phyloP scores from a whole-genome alignment of 2,888 invertebrate genomes.

The Mamestra brassicae region DNA sequence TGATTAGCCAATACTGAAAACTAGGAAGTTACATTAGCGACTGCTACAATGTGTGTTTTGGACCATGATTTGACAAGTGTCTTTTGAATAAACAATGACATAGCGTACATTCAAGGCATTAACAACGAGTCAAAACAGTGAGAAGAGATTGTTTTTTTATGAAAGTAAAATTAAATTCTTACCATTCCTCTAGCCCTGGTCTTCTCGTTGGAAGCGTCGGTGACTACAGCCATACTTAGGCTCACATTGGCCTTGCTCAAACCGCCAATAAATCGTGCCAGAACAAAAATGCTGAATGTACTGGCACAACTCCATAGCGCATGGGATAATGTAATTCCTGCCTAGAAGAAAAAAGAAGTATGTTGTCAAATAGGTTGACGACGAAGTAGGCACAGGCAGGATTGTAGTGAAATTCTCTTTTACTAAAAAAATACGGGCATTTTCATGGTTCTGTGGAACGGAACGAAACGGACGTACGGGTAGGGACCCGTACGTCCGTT shows the following conservation, averaged over 20 bases:
- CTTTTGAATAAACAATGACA: slow-evolving; percentile 15
- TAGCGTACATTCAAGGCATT: background rate
- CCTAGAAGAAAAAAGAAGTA: slow-evolving; percentile 85
- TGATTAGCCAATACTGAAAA: background rate
- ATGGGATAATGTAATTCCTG: slow-evolving; percentile 96
- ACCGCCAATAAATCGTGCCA: slow-evolving; percentile 98
- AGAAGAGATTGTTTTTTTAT: background rate
- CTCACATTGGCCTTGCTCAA: slow-evolving; percentile 99
- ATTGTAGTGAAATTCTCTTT: too few species aligned
- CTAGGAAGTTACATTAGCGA: too few species aligned
- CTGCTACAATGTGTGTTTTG: background rate
- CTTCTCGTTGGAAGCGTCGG: slow-evolving; percentile 96
- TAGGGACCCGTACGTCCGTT: too few species aligned
- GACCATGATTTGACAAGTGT: slow-evolving; percentile 13
- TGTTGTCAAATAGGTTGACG: too few species aligned
- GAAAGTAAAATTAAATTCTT: slow-evolving; percentile 65
- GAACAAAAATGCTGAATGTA: slow-evolving; percentile 97
- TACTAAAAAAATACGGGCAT: too few species aligned
- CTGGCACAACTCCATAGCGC: slow-evolving; percentile 96
- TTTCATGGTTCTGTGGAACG: too few species aligned
- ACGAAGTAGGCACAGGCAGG: too few species aligned
- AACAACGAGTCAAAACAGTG: background rate
- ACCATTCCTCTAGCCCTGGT: slow-evolving; percentile 99
- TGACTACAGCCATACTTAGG: slow-evolving; percentile 98
- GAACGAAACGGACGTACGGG: too few species aligned